Base-by-base conservation (phyloP, 2,888 invertebrate genomes). In the Hirtodrosophila trivittata region DNA sequence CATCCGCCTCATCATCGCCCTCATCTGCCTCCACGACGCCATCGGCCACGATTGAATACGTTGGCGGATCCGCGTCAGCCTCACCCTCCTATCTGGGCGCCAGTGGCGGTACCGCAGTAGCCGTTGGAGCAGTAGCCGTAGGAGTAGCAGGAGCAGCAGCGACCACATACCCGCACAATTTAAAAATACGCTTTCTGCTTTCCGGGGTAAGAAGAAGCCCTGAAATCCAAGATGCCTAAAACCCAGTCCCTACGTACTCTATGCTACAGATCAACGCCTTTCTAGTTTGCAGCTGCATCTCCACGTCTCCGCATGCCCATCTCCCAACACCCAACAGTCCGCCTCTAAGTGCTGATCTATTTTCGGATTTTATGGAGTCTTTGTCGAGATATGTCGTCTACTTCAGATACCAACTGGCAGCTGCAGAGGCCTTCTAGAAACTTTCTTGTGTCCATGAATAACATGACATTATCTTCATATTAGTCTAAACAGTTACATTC, bases 181-280 rank as follows among this genome's bases (percentile, higher is more conserved):
- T 90, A 71, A 90, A 90, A 89, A 90, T 90, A 82, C 90, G 90
- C 73, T 90, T 90, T 87, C 87, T 90, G 60, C 85, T 90, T 71
- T 89, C 89, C 75, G 89, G 89, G 89, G 90, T 90, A 90, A 89
- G 83, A 51, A 35, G 30, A n/a, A 35, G 9, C 13, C n/a, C 18
- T 1, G 7, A 38, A 28, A 4, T n/a, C n/a, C n/a, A n/a, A n/a
- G n/a, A n/a, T n/a, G n/a, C 8, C 18, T 4, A 12, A 9, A 21
- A 7, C 26, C 30, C 37, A 12, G 8, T 30, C 21, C 10, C 13
- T 45, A 47, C 25, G 37, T 32, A 51, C 42, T 33, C 35, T 21
- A 35, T 30, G 42, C 37, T 16, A 45, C 38, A 25, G 35, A 49
- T 54, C 37, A 28, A 18, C 43, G 32, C 52, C 43, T 52, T 38